A percentile compares a stretch with the other conserved stretches of the same genome.
Evolutionary conservation across 2,113 vertebrate species (phyloP).

Genomic region (Hystrix brachyura): DNA sequence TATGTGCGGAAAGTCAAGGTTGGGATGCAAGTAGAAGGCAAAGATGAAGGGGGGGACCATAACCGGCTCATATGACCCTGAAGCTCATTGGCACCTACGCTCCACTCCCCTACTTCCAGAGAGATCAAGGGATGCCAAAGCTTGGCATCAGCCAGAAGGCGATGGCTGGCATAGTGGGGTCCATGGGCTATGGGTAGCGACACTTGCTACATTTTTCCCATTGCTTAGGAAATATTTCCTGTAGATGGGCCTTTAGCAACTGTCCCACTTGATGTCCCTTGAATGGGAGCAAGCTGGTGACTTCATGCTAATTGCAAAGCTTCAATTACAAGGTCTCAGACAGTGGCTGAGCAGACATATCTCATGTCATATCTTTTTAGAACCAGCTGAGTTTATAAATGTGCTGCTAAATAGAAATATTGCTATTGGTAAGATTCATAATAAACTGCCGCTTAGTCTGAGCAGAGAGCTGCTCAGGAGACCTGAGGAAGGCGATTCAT

Average conservation of each 20-base stretch:
- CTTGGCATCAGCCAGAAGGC: background rate
- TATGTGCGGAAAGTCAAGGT: background rate
- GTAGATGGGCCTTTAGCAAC: background rate
- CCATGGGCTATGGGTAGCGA: background rate
- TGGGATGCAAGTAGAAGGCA: background rate
- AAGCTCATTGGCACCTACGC: background rate
- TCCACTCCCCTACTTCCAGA: background rate
- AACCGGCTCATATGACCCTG: background rate
- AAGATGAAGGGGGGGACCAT: background rate
- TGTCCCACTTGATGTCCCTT: background rate
- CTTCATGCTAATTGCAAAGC: conserved; percentile 53
- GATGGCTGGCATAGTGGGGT: background rate
- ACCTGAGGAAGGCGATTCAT: background rate
- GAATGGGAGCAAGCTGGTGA: conserved; percentile 19
- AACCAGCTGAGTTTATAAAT: background rate
- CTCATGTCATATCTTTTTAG: conserved; percentile 57
- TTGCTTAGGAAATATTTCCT: conserved; percentile 16
- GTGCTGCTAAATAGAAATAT: conserved; percentile 61
- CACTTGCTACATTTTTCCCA: background rate
- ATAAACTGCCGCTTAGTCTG: conserved; percentile 41
- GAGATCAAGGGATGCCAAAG: background rate
- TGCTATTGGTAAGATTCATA: conserved; percentile 37
- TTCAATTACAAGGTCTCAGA: conserved; percentile 55
- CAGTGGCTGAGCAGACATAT: conserved; percentile 37
- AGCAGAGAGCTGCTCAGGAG: background rate